These are phyloP conservation scores for Anas platyrhynchos DNA, from an alignment of 2,113 vertebrate species.

Conservation along the genomic window DNA sequence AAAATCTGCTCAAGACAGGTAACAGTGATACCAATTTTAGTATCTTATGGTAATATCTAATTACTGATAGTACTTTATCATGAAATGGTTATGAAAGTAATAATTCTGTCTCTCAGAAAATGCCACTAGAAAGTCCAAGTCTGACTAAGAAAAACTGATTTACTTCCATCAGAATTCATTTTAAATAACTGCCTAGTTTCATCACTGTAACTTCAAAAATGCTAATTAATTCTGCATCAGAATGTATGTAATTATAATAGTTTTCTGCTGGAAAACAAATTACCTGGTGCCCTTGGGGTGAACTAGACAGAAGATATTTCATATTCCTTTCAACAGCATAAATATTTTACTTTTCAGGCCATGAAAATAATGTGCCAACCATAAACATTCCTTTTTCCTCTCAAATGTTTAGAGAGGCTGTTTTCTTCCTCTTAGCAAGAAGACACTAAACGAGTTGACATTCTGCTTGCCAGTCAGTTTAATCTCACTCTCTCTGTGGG, in stretches of 20 bases:
- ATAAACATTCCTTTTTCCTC: slow-evolving; percentile 12
- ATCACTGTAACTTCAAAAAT: slow-evolving; percentile 59
- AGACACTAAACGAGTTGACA: slow-evolving; percentile 54
- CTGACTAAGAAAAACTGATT: slow-evolving; percentile 13
- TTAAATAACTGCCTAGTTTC: slow-evolving; percentile 69
- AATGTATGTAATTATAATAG: slow-evolving; percentile 66
- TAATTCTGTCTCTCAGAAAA: slow-evolving; percentile 12
- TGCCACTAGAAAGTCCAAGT: not conserved
- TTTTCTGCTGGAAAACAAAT: slow-evolving; percentile 75
- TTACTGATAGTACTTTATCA: not conserved
- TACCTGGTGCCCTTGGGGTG: slow-evolving; percentile 62
- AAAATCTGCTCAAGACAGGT: not conserved
- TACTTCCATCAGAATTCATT: slow-evolving; percentile 69
- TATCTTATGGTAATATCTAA: not conserved
- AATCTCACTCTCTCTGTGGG: slow-evolving; percentile 53
- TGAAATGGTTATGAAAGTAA: not conserved
- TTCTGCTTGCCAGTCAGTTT: slow-evolving; percentile 65
- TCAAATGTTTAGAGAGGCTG: not conserved
- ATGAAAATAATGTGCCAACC: not conserved
- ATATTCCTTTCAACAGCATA: slow-evolving; percentile 56
- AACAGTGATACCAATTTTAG: slow-evolving; percentile 16
- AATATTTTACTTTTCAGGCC: slow-evolving; percentile 43
- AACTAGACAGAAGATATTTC: slow-evolving; percentile 27
- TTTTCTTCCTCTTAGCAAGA: slow-evolving; percentile 54
- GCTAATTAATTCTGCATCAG: slow-evolving; percentile 75